phyloP scores from a whole-genome alignment of 2,113 vertebrate species.

The Megaceryle maxima region DNA sequence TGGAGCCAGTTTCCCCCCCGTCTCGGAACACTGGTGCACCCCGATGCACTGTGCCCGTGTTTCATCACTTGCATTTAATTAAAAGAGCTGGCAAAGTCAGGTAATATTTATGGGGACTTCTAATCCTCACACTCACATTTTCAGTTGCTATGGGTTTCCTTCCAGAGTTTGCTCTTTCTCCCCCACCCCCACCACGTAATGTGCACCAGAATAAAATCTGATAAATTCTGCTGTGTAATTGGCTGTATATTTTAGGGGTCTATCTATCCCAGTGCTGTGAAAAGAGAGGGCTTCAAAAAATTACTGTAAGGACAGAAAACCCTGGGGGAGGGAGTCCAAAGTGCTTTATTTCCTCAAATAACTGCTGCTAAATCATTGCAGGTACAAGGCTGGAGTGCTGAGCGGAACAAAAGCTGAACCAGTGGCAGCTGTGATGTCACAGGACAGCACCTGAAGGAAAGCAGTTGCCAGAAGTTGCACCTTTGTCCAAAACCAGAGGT shows the following conservation, averaged over 20 bases:
- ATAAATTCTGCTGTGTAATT: conserved; percentile 16
- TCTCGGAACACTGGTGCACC: not conserved
- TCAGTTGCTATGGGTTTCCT: conserved; percentile 50
- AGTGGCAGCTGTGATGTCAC: not conserved
- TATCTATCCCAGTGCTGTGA: not conserved
- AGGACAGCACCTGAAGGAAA: not conserved
- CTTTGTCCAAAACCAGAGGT: not conserved
- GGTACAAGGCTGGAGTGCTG: not conserved
- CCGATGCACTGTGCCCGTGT: not conserved
- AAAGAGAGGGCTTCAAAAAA: conserved; percentile 1
- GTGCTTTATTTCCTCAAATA: not conserved
- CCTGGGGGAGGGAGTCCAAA: not conserved
- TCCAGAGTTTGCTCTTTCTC: not conserved
- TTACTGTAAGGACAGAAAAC: not conserved
- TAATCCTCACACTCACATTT: conserved; percentile 10
- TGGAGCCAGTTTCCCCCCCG: not conserved
- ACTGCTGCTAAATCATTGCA: not conserved
- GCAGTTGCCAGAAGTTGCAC: not conserved
- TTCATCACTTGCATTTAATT: conserved; percentile 48
- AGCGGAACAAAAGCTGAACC: not conserved
- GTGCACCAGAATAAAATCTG: conserved; percentile 10
- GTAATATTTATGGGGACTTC: conserved; percentile 35
- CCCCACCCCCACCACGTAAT: not conserved
- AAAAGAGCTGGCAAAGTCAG: conserved; percentile 46
- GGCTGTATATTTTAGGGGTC: conserved; percentile 11